These are phyloP conservation scores for Cyclophora albipunctata DNA, from an alignment of 2,888 invertebrate genomes.

Conservation along the genomic window DNA sequence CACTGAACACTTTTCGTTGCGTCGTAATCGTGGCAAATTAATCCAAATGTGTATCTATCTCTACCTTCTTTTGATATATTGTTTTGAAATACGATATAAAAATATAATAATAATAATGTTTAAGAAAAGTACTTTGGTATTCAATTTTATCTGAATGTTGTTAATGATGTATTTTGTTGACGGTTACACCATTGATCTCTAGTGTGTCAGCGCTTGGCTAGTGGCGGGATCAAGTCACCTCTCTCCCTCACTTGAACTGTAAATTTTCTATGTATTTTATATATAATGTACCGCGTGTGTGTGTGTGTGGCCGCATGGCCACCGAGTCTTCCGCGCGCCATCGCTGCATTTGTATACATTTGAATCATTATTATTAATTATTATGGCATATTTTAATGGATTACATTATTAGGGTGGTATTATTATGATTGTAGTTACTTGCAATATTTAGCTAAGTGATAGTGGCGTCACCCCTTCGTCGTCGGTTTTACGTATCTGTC, in stretches of 20 bases:
- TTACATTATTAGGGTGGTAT: slow-evolving; percentile 60
- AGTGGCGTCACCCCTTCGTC: slow-evolving; percentile 49
- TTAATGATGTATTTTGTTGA: slow-evolving; percentile 48
- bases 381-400: slow-evolving; percentile 48
- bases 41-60: slow-evolving; percentile 28
- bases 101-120: slow-evolving; percentile 48
- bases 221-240: slow-evolving; percentile 8
- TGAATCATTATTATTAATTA: slow-evolving; percentile 40
- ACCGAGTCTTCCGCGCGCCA: slow-evolving; percentile 40
- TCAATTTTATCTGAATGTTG: slow-evolving; percentile 63
- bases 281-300: slow-evolving; percentile 29
- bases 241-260: slow-evolving; percentile 38
- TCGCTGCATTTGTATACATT: slow-evolving; percentile 49
- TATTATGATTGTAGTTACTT: slow-evolving; percentile 50
- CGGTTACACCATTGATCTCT: slow-evolving; percentile 45
- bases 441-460: slow-evolving; percentile 66
- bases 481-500: slow-evolving; percentile 19
- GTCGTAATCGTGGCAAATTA: too few species aligned
- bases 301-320: slow-evolving; percentile 1
- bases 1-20: too few species aligned
- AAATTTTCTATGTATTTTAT: slow-evolving; percentile 74
- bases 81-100: slow-evolving; percentile 61
- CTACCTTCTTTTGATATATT: slow-evolving; percentile 66
- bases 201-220: slow-evolving; percentile 24
- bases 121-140: slow-evolving; percentile 69